These are phyloP conservation scores for Hippopotamyrus pictus DNA, from an alignment of 2,797 vertebrate species.

Conservation along the genomic window DNA sequence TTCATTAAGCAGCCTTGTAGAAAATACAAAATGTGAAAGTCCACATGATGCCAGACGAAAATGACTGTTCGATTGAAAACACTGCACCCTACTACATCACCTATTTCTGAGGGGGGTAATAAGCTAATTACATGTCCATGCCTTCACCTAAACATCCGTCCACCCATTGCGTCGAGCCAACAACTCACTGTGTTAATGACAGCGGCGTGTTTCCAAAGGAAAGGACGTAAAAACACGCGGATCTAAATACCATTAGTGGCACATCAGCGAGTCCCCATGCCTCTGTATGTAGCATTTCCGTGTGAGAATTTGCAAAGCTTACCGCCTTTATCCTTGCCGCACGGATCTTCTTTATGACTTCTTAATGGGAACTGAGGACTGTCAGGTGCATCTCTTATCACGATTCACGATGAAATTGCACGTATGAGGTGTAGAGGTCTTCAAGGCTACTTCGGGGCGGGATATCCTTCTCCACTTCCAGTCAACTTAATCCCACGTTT, in stretches of 20 bases:
- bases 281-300: neutral
- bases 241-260: neutral
- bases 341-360: conserved; percentile 11
- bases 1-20: neutral
- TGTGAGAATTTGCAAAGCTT: conserved; percentile 32
- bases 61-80: neutral
- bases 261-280: too few relatives aligned
- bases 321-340: conserved; percentile 36
- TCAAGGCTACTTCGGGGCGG: conserved; percentile 23
- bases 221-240: neutral
- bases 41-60: neutral
- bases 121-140: neutral
- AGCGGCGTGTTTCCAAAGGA: neutral
- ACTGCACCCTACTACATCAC: neutral
- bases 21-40: neutral
- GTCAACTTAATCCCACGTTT: conserved; percentile 44
- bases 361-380: conserved; percentile 18
- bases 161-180: neutral
- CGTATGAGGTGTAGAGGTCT: conserved; percentile 23
- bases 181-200: neutral
- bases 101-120: neutral
- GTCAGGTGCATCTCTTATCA: conserved; percentile 20
- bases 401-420: conserved; percentile 34
- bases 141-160: neutral
- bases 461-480: conserved; percentile 27